Evolutionary conservation across 2,888 invertebrate species (phyloP), one percentile per base, ranked within the genome.

Genomic region (Argyresthia albistria): DNA sequence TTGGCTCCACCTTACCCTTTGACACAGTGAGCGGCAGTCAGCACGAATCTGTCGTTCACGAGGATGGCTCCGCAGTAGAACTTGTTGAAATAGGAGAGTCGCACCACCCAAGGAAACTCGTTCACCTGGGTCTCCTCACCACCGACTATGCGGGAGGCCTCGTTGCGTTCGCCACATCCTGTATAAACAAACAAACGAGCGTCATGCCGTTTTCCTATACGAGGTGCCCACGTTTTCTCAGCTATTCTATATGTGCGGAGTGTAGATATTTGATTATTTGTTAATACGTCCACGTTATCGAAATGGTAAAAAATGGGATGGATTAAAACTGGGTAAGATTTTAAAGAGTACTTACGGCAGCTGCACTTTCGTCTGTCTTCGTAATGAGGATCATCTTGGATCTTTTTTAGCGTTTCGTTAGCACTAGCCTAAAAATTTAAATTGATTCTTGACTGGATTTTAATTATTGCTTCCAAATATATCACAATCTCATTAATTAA

Each of bases 61-160:
- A 97, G 88, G 65, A 93, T 93, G 11, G 94, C 95, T 4, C 95
- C 96, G 65, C 96, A 96, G 77, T 96, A 96, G 81, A 96, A 96
- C 66, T 94, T 92, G 70, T 94, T 94, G 77, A 95, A 93, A 74
- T 96, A 95, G 11, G 94, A 93, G 45, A 97, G 88, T 45, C 95
- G 90, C n/a, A 91, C 95, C 86, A 95, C 93, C 96, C 96, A 97
- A 4, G 97, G 96, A 73, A 93, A 96, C 75, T 95, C 95, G 70
- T 95, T 95, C 58, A 92, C 90, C 10, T 90, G 90, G 0, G 95
- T 91, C 51, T 93, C 92, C 60, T 91, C 90, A 1, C 96, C 96
- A 4, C 95, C 95, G 1, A 95, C 92, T 58, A 97, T 95, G 52
- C 96, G 89, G 46, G 93, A 92, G 57, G 92, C 94, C 65, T 95